Percentiles rank a stretch among this genome's conserved stretches.
Evolutionary conservation across 2,888 invertebrate species (phyloP).

Genomic region (Gymnocheta viridis): DNA sequence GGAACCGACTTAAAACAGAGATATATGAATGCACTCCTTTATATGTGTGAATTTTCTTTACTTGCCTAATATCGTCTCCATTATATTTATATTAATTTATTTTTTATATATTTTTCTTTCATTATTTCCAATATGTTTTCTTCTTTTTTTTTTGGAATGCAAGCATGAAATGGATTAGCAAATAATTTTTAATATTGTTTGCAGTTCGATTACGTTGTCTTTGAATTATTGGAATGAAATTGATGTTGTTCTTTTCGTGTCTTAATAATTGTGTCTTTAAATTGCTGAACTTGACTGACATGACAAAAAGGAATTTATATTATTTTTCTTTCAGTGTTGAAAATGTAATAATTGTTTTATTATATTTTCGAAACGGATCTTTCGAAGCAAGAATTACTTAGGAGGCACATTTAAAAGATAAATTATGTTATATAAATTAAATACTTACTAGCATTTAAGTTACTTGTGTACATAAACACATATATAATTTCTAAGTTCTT

Average conservation of each 20-base stretch:
- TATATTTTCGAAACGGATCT: constrained; percentile 30
- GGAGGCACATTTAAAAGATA: neutral
- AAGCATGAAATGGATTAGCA: constrained; percentile 55
- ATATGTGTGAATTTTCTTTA: constrained; percentile 15
- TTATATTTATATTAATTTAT: constrained; percentile 61
- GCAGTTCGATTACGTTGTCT: constrained; percentile 2
- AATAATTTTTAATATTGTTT: constrained; percentile 51
- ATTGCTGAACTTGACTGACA: constrained; percentile 17
- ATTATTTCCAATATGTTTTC: constrained; percentile 31
- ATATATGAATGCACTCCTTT: constrained; percentile 6
- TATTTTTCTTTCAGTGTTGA: neutral
- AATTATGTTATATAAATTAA: too few species aligned
- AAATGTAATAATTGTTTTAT: constrained; percentile 46
- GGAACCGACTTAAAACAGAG: neutral
- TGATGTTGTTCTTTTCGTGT: constrained; percentile 39
- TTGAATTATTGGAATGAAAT: constrained; percentile 35
- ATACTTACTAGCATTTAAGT: neutral
- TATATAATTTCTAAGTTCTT: too few species aligned
- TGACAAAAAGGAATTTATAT: constrained; percentile 11
- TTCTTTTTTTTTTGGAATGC: neutral
- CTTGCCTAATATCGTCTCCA: neutral
- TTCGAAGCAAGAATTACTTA: neutral
- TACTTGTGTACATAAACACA: too few species aligned
- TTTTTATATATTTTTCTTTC: neutral
- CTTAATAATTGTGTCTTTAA: constrained; percentile 32